Evolutionary conservation across 2,113 vertebrate genomes (phyloP).

Genomic region (Oplegnathus fasciatus): DNA sequence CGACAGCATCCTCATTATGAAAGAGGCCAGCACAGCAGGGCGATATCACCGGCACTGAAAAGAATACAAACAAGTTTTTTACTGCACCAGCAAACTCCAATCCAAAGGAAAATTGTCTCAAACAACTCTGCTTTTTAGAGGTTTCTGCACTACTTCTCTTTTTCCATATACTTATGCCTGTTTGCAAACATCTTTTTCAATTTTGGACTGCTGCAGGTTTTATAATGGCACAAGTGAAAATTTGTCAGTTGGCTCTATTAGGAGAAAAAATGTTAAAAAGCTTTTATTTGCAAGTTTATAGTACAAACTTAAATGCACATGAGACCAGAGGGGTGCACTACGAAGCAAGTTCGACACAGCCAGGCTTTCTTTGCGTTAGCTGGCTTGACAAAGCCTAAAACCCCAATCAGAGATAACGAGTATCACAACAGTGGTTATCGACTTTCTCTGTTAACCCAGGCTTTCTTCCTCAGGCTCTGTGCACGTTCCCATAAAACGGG

Average conservation of each 20-base stretch:
- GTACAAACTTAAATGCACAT: neutral
- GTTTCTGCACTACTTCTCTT: neutral
- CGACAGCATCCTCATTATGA: slow-evolving; percentile 67
- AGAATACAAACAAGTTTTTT: slow-evolving; percentile 56
- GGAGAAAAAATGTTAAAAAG: neutral
- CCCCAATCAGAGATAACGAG: too few species aligned
- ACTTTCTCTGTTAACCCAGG: too few species aligned
- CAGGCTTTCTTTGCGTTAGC: too few species aligned
- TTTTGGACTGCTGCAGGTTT: neutral
- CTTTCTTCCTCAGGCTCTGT: too few species aligned
- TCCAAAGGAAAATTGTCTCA: slow-evolving; percentile 31
- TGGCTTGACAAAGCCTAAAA: too few species aligned
- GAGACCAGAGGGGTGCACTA: too few species aligned
- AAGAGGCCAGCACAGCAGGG: slow-evolving; percentile 51
- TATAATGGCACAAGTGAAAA: slow-evolving; percentile 32
- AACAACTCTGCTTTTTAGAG: neutral
- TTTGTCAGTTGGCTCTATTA: neutral
- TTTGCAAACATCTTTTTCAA: neutral
- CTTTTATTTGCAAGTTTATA: slow-evolving; percentile 4
- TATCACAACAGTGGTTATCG: too few species aligned
- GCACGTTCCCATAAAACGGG: too few species aligned
- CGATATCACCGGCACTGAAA: slow-evolving; percentile 10
- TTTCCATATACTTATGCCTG: neutral
- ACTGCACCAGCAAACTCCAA: slow-evolving; percentile 23
- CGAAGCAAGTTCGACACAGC: too few species aligned